Conservation (phyloP, 2,113 vertebrate species). For the Atlantisia rogersi region DNA sequence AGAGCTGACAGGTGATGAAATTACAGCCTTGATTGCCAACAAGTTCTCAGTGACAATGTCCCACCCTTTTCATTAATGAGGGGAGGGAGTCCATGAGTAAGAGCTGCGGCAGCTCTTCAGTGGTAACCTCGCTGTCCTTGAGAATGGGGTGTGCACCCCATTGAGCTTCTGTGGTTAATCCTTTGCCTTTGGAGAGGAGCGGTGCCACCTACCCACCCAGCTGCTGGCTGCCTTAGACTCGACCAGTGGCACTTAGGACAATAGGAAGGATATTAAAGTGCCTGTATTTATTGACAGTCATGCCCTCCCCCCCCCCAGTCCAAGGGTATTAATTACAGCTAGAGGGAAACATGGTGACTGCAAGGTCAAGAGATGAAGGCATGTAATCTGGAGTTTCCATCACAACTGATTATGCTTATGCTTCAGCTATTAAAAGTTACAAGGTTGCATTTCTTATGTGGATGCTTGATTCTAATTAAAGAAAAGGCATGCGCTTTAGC, state of each 20-base stretch:
- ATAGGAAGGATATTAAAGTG: accelerated
- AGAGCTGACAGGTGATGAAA: not conserved
- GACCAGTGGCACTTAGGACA: not conserved
- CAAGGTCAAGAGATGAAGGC: constrained; percentile 21
- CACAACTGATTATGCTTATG: constrained; percentile 26
- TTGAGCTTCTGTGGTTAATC: not conserved
- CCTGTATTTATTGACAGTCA: not conserved
- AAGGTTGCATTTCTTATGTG: constrained; percentile 2
- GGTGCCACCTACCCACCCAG: not conserved
- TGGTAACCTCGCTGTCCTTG: not conserved
- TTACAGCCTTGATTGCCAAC: not conserved
- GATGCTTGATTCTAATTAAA: constrained; percentile 54
- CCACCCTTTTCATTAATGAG: not conserved
- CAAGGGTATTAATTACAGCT: not conserved
- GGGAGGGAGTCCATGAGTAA: not conserved
- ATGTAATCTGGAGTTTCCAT: constrained; percentile 11
- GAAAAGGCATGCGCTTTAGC: not conserved
- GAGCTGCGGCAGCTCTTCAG: not conserved
- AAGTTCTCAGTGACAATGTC: not conserved
- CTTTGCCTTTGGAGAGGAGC: not conserved
- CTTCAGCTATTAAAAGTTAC: constrained; percentile 41
- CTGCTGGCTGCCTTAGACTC: not conserved
- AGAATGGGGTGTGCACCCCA: not conserved
- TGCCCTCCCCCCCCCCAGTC: not conserved
- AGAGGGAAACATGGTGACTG: not conserved